These are phyloP conservation scores for Fregetta grallaria DNA, from an alignment of 2,113 vertebrate genomes.

Conservation along the genomic window DNA sequence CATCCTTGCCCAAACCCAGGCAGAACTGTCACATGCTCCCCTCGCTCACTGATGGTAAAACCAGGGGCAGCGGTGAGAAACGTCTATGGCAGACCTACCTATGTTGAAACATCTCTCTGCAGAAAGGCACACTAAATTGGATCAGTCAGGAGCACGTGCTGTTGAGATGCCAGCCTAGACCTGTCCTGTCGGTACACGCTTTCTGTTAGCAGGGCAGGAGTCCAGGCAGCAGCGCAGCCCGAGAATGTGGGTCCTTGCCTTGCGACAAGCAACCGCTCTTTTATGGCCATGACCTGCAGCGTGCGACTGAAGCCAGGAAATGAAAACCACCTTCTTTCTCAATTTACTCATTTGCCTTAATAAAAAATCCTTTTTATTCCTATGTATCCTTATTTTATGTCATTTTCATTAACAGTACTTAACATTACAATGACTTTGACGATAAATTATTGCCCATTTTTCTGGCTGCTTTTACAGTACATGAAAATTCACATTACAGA, in stretches of 20 bases:
- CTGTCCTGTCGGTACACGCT: accelerated
- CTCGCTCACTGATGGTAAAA: accelerated
- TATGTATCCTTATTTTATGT: neutral
- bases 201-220: neutral
- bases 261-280: accelerated
- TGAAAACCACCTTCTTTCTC: slow-evolving; percentile 4
- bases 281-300: neutral
- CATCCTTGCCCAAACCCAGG: neutral
- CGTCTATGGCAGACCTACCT: accelerated
- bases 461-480: neutral
- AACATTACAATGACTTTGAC: neutral
- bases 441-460: neutral
- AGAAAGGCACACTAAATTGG: neutral
- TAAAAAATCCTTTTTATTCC: neutral
- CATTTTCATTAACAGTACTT: neutral
- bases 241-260: neutral
- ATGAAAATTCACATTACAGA: neutral
- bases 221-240: neutral
- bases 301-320: neutral
- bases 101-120: neutral
- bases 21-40: neutral
- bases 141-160: neutral
- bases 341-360: neutral
- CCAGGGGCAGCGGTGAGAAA: neutral
- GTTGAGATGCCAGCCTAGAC: neutral